Base-by-base conservation (phyloP, 1,140 invertebrate species). In the Asbolus verrucosus region DNA sequence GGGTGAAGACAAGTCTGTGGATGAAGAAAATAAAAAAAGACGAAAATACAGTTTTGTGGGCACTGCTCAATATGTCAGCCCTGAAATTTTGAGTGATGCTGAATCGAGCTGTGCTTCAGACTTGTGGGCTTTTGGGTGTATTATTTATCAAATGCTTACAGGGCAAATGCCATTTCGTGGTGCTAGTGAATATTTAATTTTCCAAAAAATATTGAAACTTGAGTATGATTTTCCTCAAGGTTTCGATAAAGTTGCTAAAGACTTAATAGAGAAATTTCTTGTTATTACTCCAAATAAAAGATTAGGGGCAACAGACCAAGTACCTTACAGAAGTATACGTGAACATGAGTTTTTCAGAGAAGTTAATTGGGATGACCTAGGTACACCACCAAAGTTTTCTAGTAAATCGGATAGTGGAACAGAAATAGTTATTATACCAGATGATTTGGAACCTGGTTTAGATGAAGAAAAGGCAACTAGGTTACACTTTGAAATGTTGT, bases 1-100 rank as follows among this genome's bases (percentile, higher is more conserved):
- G 2, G 84, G 85, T 38, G 80, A 87, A 1, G 79, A 65, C 4
- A 41, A 83, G 73, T 71, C 63, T 65, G 36, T 31, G 24, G 74
- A 70, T 13, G 74, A 80, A 6, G 76, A 82, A 74, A 77, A 81
- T 73, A 71, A 82, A 67, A 77, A 84, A 68, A 79, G 82, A 62
- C 82, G 92, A 54, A 87, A 87, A 73, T 93, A 92, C 77, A 98
- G 96, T 78, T 98, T 99, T 83, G 96, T 98, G 2, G 97, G 98
- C n/a, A 99, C 98, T 9, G 97, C 98, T 0, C 97, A 99, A 81
- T 99, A 99, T 83, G 96, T 99, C 0, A 97, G 96, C 39, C 98
- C 98, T 3, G 98, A 99, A 83, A 85, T 99, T 9, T 83, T 99
- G 1, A 91, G 91, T 21, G 91, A 94, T 78, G 91, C 93, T 75